phyloP scores from a whole-genome alignment of 2,888 invertebrate genomes.

The Drosophila eohydei region DNA sequence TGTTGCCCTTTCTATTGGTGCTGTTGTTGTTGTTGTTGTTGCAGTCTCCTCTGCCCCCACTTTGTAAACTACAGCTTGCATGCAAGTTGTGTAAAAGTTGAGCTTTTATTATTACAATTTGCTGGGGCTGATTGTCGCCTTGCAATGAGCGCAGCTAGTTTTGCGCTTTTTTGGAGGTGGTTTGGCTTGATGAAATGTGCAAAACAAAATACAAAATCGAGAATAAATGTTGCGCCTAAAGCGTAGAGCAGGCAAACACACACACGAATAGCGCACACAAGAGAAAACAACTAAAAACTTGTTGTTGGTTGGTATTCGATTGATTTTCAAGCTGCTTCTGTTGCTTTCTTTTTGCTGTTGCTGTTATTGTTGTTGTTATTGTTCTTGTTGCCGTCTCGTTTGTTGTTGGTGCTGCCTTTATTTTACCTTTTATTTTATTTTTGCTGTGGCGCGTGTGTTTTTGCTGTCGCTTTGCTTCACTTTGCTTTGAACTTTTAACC shows the following conservation, averaged over 20 bases:
- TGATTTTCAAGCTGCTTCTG: conserved; percentile 58
- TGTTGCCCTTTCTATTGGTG: not conserved
- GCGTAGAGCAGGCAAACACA: conserved; percentile 57
- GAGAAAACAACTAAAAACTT: conserved; percentile 66
- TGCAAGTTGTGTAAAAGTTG: conserved; percentile 68
- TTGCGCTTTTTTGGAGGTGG: conserved; percentile 74
- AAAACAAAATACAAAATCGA: conserved; percentile 72
- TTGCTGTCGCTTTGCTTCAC: conserved; percentile 48
- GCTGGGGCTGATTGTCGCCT: conserved; percentile 37
- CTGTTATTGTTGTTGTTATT: conserved; percentile 31
- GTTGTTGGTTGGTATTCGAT: conserved; percentile 49
- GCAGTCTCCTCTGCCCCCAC: conserved; percentile 35
- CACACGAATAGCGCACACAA: conserved; percentile 61
- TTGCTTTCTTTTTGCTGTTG: conserved; percentile 37
- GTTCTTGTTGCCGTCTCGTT: conserved; percentile 25
- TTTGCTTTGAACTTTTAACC: conserved; percentile 72
- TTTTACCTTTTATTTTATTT: conserved; percentile 17
- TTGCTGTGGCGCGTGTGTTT: conserved; percentile 50
- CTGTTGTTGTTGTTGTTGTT: conserved; percentile 12
- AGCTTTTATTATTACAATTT: conserved; percentile 57
- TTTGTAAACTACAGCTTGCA: conserved; percentile 44
- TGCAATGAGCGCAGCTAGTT: conserved; percentile 50
- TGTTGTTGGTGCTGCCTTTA: conserved; percentile 31
- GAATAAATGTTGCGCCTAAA: conserved; percentile 60
- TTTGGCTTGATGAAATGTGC: conserved; percentile 59